Evolutionary conservation across 2,888 invertebrate species (phyloP), one percentile per base, ranked within the genome.

Genomic region (Philaethria dido): DNA sequence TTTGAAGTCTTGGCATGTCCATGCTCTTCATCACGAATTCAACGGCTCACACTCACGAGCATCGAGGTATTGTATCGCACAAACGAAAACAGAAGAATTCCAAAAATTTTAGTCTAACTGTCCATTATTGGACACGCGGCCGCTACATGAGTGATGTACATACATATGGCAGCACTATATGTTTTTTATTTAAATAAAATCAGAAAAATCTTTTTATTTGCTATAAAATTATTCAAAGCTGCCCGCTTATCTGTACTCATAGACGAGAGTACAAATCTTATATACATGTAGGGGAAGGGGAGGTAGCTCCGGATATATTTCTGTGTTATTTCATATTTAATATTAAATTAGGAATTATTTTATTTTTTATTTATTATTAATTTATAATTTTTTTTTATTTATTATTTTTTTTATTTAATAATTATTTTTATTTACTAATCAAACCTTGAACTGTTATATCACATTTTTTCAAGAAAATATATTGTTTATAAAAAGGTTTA

Each of bases 91-190:
- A 74, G 75, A 72, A 85, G 87, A 87, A 89, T 89, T 83, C 80
- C 66, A 82, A 85, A 87, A 84, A 87, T 86, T 80, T 69, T 80
- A 73, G 76, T 78, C 71, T 89, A 89, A 89, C 90, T 87, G 90
- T 89, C 80, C 74, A 74, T 69, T 65, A 47, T 64, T 64, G 55
- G 65, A 60, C 64, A 50, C 20, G 62, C 64, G 68, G 68, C 68
- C 68, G 64, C 67, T 61, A 71, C 65, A 63, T 62, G 55, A 67
- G 62, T 64, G 42, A 62, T 64, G 67, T 22, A 39, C 3, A 39
- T 22, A 39, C 39, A n/a, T 20, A 39, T n/a, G 18, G 2, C 29
- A 50, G 16, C 0, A 25, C 50, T 9, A 16, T 29, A 8, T 50
- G n/a, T 48, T 25, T 48, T 25, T n/a, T 50, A 50, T n/a, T 50